A percentile compares a stretch with the other conserved stretches of the same genome.
Conservation (phyloP, 2,888 invertebrate genomes). For the Scaptodrosophila latifasciaeformis region DNA sequence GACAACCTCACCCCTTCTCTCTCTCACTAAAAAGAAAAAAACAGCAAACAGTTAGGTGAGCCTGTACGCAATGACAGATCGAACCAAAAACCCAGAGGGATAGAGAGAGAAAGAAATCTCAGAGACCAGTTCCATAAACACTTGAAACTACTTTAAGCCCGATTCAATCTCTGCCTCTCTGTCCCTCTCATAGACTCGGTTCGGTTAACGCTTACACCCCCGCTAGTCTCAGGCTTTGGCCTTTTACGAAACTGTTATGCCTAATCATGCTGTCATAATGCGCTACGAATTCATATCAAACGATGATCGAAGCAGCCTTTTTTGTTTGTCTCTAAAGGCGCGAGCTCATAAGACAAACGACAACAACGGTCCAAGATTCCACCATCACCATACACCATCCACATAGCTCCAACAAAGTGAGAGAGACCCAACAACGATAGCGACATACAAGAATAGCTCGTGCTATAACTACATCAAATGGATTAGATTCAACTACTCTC, state of each 20-base stretch:
- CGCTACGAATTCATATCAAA: slow-evolving; percentile 68
- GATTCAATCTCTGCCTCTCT: too few species aligned
- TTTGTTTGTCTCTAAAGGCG: slow-evolving; percentile 31
- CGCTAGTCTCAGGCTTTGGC: slow-evolving; percentile 37
- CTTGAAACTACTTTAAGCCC: too few species aligned
- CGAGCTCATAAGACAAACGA: neutral
- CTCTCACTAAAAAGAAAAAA: neutral
- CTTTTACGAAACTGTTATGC: slow-evolving; percentile 71
- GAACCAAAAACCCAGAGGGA: slow-evolving; percentile 37
- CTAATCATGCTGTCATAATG: slow-evolving; percentile 75
- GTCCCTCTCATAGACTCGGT: too few species aligned
- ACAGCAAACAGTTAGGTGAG: slow-evolving; percentile 2
- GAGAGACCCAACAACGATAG: slow-evolving; percentile 9
- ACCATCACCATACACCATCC: too few species aligned
- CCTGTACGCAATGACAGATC: slow-evolving; percentile 61
- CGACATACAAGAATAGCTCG: slow-evolving; percentile 71
- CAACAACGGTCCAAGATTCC: neutral
- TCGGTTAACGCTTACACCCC: too few species aligned
- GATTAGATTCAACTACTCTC: slow-evolving; percentile 70
- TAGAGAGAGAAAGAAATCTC: too few species aligned
- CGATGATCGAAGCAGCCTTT: slow-evolving; percentile 68
- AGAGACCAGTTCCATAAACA: slow-evolving; percentile 2
- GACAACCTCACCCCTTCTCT: neutral
- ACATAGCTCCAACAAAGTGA: slow-evolving; percentile 6
- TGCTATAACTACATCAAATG: slow-evolving; percentile 72